These are phyloP conservation scores for Melanargia galathea DNA, from an alignment of 2,888 invertebrate genomes.

Conservation along the genomic window DNA sequence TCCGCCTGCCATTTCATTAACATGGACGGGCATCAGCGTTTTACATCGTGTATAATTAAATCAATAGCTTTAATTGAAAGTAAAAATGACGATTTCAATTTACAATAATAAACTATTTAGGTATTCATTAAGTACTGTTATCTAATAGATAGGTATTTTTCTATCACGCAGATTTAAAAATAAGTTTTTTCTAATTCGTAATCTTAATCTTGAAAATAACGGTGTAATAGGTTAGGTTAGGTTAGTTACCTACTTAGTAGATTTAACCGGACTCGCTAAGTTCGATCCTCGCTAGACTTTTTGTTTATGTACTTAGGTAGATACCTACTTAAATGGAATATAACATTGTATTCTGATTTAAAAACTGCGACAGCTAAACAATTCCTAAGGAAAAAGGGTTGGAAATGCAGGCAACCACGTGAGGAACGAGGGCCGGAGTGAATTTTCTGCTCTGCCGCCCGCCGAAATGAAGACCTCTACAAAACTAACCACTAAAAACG, in stretches of 20 bases:
- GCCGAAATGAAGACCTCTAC: conserved; percentile 61
- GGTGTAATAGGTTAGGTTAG: too few species aligned
- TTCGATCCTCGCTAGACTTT: neutral
- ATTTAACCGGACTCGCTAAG: too few species aligned
- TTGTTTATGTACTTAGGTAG: neutral
- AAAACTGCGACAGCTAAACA: conserved; percentile 26
- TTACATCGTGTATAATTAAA: conserved; percentile 57
- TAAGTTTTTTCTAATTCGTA: too few species aligned
- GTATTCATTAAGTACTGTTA: too few species aligned
- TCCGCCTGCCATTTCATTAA: conserved; percentile 76
- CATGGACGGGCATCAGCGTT: conserved; percentile 67
- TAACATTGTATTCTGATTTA: conserved; percentile 8
- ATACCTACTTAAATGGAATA: neutral
- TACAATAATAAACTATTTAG: neutral
- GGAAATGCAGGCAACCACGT: conserved; percentile 55
- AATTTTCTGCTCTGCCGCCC: conserved; percentile 72
- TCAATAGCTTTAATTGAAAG: conserved; percentile 45
- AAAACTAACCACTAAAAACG: conserved; percentile 54
- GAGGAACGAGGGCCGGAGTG: conserved; percentile 65
- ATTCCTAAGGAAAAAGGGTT: conserved; percentile 41
- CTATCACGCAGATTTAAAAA: too few species aligned
- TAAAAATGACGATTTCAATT: conserved; percentile 30
- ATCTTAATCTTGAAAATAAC: too few species aligned
- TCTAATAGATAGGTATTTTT: too few species aligned
- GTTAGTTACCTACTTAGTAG: too few species aligned